These are phyloP conservation scores for Coelinius sp. DNA, from an alignment of 2,888 invertebrate genomes.

Conservation along the genomic window DNA sequence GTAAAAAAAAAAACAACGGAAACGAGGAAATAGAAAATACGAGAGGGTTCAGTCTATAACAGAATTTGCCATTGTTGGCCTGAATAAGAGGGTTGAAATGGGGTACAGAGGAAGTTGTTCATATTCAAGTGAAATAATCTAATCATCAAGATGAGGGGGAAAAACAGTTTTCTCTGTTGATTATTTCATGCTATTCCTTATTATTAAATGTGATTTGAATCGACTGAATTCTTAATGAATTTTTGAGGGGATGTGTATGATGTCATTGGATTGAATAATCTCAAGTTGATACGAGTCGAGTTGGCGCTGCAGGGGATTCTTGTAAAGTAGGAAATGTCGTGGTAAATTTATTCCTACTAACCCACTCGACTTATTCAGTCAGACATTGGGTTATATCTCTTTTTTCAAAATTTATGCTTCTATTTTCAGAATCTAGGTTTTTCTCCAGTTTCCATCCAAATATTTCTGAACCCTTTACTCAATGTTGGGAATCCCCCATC, in stretches of 20 bases:
- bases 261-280: conserved; percentile 21
- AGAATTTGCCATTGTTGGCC: conserved; percentile 11
- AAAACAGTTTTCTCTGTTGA: background rate
- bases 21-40: background rate
- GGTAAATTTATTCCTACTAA: conserved; percentile 32
- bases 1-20: conserved; percentile 3
- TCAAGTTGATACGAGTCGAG: background rate
- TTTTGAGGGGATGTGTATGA: conserved; percentile 5
- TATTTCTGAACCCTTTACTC: background rate
- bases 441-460: background rate
- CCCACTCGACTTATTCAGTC: background rate
- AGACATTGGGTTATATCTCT: background rate
- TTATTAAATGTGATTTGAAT: no score
- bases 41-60: background rate
- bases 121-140: background rate
- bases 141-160: background rate
- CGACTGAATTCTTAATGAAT: conserved; percentile 10
- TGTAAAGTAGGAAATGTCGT: background rate
- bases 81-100: background rate
- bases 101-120: background rate
- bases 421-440: conserved; percentile 29
- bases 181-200: background rate
- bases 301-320: background rate
- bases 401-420: conserved; percentile 27
- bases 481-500: background rate